phyloP scores from a whole-genome alignment of 1,140 invertebrate genomes.

The Idris sp. region DNA sequence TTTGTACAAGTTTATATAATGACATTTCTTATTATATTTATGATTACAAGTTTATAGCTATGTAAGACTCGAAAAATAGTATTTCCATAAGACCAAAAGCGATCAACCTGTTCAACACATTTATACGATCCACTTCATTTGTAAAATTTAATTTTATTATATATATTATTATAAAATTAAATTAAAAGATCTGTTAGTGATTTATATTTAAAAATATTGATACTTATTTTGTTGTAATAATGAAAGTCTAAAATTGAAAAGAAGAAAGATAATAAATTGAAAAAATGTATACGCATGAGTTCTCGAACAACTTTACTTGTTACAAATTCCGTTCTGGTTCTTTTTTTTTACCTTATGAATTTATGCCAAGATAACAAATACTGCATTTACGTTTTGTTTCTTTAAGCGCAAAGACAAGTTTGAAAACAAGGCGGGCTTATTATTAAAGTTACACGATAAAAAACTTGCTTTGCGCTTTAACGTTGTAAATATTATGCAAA shows the following conservation, averaged over 20 bases:
- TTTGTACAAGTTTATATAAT: constrained; percentile 39
- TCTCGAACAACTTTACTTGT: neutral
- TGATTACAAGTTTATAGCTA: too few relatives aligned
- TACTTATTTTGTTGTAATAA: too few relatives aligned
- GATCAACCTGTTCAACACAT: too few relatives aligned
- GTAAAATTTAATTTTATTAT: too few relatives aligned
- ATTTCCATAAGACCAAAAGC: constrained; percentile 15
- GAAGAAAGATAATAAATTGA: neutral
- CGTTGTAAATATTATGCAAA: constrained; percentile 44
- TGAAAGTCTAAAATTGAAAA: too few relatives aligned
- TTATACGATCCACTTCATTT: too few relatives aligned
- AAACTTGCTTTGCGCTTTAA: too few relatives aligned
- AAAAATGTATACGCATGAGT: neutral
- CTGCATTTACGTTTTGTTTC: constrained; percentile 34
- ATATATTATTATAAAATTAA: too few relatives aligned
- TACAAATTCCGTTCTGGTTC: neutral
- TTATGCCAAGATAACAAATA: constrained; percentile 2
- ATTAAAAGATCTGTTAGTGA: too few relatives aligned
- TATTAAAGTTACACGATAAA: neutral
- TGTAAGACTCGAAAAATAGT: constrained; percentile 21
- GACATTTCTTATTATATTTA: constrained; percentile 35
- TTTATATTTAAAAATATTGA: too few relatives aligned
- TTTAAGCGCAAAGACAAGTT: constrained; percentile 18
- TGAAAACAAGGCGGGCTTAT: neutral
- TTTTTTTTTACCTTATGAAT: neutral